These are phyloP conservation scores for Amyelois transitella DNA, from an alignment of 1,140 invertebrate species.

Conservation along the genomic window DNA sequence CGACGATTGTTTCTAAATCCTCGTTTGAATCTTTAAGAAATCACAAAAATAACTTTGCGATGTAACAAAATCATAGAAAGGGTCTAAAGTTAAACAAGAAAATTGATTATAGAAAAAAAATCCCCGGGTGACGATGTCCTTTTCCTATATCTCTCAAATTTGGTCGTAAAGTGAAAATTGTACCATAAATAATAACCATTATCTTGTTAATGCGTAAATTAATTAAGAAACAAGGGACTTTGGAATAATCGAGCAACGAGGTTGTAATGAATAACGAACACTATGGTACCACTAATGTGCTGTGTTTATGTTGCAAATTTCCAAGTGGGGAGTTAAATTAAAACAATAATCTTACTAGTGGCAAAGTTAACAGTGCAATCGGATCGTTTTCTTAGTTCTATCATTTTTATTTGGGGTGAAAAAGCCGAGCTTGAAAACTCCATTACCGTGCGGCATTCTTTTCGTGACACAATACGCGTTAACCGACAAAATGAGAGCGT, in stretches of 20 bases:
- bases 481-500: slow-evolving; percentile 64
- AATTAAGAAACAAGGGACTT: slow-evolving; percentile 16
- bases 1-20: no score
- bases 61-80: no score
- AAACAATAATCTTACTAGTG: slow-evolving; percentile 38
- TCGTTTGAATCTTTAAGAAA: no score
- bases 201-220: slow-evolving; percentile 13
- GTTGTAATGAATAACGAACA: neutral
- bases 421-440: slow-evolving; percentile 65
- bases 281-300: neutral
- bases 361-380: slow-evolving; percentile 51
- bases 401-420: slow-evolving; percentile 57
- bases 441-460: slow-evolving; percentile 62
- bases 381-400: slow-evolving; percentile 55
- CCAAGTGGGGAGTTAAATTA: slow-evolving; percentile 34
- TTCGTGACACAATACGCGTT: slow-evolving; percentile 66
- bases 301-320: slow-evolving; percentile 26
- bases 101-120: no score
- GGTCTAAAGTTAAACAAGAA: no score
- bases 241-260: neutral
- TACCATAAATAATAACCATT: slow-evolving; percentile 20
- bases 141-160: neutral
- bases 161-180: neutral
- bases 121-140: neutral
- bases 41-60: no score